Evolutionary conservation across 2,888 invertebrate species (phyloP).

Genomic region (Laothoe populi): DNA sequence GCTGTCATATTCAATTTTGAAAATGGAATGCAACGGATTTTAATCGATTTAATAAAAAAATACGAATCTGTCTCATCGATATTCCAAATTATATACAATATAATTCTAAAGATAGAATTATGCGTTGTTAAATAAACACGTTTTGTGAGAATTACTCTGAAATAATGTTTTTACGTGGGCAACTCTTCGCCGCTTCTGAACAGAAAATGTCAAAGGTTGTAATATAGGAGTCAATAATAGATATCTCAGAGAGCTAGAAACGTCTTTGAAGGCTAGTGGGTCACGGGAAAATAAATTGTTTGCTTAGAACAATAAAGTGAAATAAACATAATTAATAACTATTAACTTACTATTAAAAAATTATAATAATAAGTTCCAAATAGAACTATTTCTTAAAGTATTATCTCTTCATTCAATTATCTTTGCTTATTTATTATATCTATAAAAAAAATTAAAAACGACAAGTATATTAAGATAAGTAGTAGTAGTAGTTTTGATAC

Average conservation of each 20-base stretch:
- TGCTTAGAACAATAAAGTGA: neutral
- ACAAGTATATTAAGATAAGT: too few species aligned
- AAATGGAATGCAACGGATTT: conserved; percentile 13
- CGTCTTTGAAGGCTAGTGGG: conserved; percentile 18
- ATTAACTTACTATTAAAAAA: too few species aligned
- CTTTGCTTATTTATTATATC: too few species aligned
- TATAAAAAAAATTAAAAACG: too few species aligned
- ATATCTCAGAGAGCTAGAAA: conserved; percentile 13
- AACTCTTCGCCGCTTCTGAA: conserved; percentile 11
- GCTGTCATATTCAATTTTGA: conserved; percentile 2
- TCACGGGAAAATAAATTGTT: conserved; percentile 8
- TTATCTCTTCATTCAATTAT: too few species aligned
- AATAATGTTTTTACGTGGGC: conserved; percentile 10
- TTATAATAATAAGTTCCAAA: too few species aligned
- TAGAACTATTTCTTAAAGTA: too few species aligned
- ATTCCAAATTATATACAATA: neutral
- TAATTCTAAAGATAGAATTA: conserved; percentile 6
- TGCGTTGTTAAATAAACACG: conserved; percentile 4
- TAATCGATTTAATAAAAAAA: neutral
- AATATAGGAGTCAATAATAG: conserved; percentile 11
- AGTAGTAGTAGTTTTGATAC: too few species aligned
- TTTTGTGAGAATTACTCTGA: conserved; percentile 15
- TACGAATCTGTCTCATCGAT: neutral
- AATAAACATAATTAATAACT: too few species aligned
- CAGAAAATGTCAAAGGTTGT: conserved; percentile 22